Conservation (phyloP, 2,113 vertebrate species). For the Mormyrus iriodes region DNA sequence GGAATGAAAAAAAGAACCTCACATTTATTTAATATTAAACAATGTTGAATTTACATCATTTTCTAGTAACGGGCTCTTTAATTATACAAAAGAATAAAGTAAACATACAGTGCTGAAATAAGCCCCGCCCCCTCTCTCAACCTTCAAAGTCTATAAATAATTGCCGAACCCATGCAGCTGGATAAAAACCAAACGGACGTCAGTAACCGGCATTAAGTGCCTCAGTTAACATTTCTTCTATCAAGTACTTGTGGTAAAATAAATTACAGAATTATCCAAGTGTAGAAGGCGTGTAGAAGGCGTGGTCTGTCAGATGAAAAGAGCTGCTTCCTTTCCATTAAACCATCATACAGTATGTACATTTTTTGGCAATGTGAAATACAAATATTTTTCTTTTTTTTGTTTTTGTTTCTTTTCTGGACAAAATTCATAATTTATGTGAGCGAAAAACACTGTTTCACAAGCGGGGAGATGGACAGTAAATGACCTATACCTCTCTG, state of each 20-base stretch:
- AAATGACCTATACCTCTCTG: constrained; percentile 56
- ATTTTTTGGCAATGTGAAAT: constrained; percentile 28
- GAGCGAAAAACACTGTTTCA: constrained; percentile 60
- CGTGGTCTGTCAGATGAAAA: constrained; percentile 37
- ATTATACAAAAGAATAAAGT: constrained; percentile 73
- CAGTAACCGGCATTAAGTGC: constrained; percentile 66
- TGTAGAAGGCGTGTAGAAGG: constrained; percentile 64
- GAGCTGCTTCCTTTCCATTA: neutral
- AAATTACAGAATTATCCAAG: constrained; percentile 66
- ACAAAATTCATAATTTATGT: constrained; percentile 55
- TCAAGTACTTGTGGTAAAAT: constrained; percentile 69
- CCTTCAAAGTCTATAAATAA: constrained; percentile 71
- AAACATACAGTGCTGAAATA: constrained; percentile 59
- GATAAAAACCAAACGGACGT: constrained; percentile 66
- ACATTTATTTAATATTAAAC: constrained; percentile 99
- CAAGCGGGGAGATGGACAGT: constrained; percentile 70
- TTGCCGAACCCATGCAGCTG: constrained; percentile 74
- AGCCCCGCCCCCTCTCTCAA: constrained; percentile 37
- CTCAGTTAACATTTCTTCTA: constrained; percentile 51
- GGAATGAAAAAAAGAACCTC: constrained; percentile 77
- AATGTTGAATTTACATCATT: constrained; percentile 98
- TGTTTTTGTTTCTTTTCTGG: constrained; percentile 30
- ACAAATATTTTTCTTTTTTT: constrained; percentile 20
- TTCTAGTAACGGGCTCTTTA: constrained; percentile 91
- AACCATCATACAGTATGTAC: constrained; percentile 10